A percentile compares a stretch with the other conserved stretches of the same genome.
Evolutionary conservation across 35 echinoderm and acorn worm species (phyloP).

Genomic region (Eucidaris tribuloides): DNA sequence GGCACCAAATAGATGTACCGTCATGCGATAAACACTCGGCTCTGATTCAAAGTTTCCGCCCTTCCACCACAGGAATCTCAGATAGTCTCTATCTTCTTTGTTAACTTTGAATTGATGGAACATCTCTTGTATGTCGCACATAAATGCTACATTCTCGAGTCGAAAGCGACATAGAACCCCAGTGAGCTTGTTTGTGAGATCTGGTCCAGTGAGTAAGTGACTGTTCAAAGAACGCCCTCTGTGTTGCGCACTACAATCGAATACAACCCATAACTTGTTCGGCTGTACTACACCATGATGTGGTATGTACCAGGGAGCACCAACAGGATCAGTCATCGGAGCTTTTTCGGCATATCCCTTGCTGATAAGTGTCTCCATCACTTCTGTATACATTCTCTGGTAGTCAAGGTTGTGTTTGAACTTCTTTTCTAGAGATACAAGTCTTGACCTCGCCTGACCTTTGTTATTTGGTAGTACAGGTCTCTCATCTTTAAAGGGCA

Average conservation of each 20-base stretch:
- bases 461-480: constrained; percentile 35
- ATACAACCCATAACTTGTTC: constrained; percentile 42
- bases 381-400: neutral
- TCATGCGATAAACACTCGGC: constrained; percentile 25
- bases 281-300: constrained; percentile 49
- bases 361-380: constrained; percentile 26
- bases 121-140: constrained; percentile 37
- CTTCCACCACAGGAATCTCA: constrained; percentile 34
- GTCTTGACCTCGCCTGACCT: constrained; percentile 6
- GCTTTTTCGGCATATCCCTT: constrained; percentile 23
- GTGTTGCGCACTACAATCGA: constrained; percentile 9
- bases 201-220: constrained; percentile 38
- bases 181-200: constrained; percentile 16
- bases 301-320: constrained; percentile 50
- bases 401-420: constrained; percentile 4
- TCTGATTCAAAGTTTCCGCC: neutral
- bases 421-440: neutral
- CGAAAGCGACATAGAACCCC: constrained; percentile 30
- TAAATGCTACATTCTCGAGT: neutral
- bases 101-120: constrained; percentile 39
- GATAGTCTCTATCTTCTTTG: constrained; percentile 1
- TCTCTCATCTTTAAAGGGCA: constrained; percentile 25
- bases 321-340: neutral
- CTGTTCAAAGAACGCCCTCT: constrained; percentile 16
- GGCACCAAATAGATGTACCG: constrained; percentile 51